Conservation (phyloP, 1,140 invertebrate species). For the Gonatopus flavifemur region DNA sequence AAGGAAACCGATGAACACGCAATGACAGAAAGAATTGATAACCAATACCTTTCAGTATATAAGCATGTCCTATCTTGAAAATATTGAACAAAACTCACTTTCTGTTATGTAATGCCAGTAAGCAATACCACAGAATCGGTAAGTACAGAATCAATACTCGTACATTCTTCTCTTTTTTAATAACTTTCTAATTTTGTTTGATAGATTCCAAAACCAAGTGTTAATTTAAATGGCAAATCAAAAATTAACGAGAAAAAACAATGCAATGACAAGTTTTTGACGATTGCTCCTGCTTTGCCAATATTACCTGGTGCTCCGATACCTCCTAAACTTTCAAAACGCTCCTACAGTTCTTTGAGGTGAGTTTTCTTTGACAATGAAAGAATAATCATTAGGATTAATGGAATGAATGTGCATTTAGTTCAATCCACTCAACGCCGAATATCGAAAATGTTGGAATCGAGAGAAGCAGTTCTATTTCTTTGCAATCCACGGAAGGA, state of each 20-base stretch:
- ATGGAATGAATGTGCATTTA: slow-evolving; percentile 8
- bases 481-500: slow-evolving; percentile 55
- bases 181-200: too few relatives aligned
- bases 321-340: slow-evolving; percentile 55
- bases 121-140: slow-evolving; percentile 33
- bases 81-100: too few relatives aligned
- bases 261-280: slow-evolving; percentile 58
- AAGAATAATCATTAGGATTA: not conserved
- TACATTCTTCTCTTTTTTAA: slow-evolving; percentile 3
- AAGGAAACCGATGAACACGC: too few relatives aligned
- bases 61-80: too few relatives aligned
- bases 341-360: slow-evolving; percentile 61
- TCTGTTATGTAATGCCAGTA: slow-evolving; percentile 54
- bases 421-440: slow-evolving; percentile 37
- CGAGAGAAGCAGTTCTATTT: slow-evolving; percentile 39
- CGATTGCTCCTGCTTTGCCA: slow-evolving; percentile 64
- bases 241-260: slow-evolving; percentile 23
- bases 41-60: too few relatives aligned
- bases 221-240: slow-evolving; percentile 43
- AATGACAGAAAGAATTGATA: too few relatives aligned
- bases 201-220: slow-evolving; percentile 41
- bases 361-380: slow-evolving; percentile 27
- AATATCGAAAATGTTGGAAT: slow-evolving; percentile 50
- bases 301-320: slow-evolving; percentile 46
- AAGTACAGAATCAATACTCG: not conserved